Evolutionary conservation across 2,113 vertebrate genomes (phyloP).

Genomic region (Leiothrix lutea): DNA sequence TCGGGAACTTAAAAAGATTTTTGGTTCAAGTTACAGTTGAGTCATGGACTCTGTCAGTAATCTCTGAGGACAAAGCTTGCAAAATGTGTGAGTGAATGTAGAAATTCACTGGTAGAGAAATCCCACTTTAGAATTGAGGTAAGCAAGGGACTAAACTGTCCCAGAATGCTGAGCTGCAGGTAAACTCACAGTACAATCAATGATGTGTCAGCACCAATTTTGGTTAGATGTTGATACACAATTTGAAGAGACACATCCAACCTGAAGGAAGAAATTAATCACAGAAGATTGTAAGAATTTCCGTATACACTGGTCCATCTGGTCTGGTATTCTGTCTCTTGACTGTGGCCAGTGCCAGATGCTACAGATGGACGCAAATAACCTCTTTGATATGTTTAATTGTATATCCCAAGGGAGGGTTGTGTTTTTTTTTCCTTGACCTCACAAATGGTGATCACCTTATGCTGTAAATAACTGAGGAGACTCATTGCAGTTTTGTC

Average conservation of each 20-base stretch:
- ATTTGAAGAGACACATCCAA: slow-evolving; percentile 31
- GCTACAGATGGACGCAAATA: slow-evolving; percentile 42
- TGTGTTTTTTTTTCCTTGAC: not conserved
- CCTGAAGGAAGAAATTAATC: slow-evolving; percentile 57
- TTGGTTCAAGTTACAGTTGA: slow-evolving; percentile 35
- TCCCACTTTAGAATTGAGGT: not conserved
- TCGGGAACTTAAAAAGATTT: slow-evolving; percentile 2
- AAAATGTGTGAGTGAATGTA: not conserved
- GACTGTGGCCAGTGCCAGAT: slow-evolving; percentile 20
- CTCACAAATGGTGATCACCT: not conserved
- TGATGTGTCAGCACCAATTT: slow-evolving; percentile 26
- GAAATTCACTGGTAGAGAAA: slow-evolving; percentile 39
- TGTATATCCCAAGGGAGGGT: slow-evolving; percentile 13
- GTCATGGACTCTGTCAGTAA: slow-evolving; percentile 1
- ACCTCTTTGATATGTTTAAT: slow-evolving; percentile 39
- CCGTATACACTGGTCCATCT: slow-evolving; percentile 17
- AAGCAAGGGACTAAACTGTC: not conserved
- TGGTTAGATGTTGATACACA: not conserved
- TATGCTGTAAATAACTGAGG: not conserved
- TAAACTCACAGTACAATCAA: slow-evolving; percentile 19
- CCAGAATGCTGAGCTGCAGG: slow-evolving; percentile 11
- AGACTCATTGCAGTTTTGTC: not conserved
- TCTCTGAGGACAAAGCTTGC: slow-evolving; percentile 18
- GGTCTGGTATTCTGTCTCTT: slow-evolving; percentile 25
- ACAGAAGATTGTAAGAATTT: slow-evolving; percentile 31